Base-by-base conservation (phyloP, 2,888 invertebrate genomes). In the Oligia latruncula region DNA sequence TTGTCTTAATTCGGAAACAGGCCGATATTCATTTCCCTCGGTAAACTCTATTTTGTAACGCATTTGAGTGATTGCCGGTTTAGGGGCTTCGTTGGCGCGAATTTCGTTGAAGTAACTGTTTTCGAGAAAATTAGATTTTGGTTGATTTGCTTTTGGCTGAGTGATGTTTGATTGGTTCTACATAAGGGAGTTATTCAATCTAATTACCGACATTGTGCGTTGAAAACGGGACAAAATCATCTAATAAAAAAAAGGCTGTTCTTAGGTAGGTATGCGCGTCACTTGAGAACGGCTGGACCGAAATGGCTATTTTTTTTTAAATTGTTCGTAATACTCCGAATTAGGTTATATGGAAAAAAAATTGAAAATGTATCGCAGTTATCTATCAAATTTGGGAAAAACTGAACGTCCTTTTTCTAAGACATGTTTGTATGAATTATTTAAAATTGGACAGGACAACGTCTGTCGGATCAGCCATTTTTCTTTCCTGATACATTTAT, bases 1-100 rank as follows among this genome's bases (percentile, higher is more conserved):
- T 93, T 93, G 92, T 92, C 92, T 93, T 91, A 90, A 93, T 93
- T 91, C 91, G 89, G 91, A 91, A 91, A 89, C 91, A 87, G 89
- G 89, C 88, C 86, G 89, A 92, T 92, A 91, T 91, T 91, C 90
- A 92, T 92, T 93, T 90, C 91, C 90, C 90, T 88, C 85, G 87
- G 90, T 88, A 91, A 91, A 92, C 90, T 91, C 88, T 84, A 91
- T 92, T 93, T 89, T 88, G 84, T 86, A 83, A 85, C 89, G 87
- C 90, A 90, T 91, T 92, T 92, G 90, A 91, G 89, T 89, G 90
- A 91, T 91, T 91, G 87, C 86, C 86, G 85, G 88, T 89, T 90
- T 87, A 86, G 76, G 73, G 77, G 74, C 74, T 78, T 71, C 78
- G 62, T 81, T 72, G 62, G 58, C 58, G 72, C 65, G 65, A 70